Conservation (phyloP, 2,797 vertebrate genomes). For the Percopsis omiscomaycus region DNA sequence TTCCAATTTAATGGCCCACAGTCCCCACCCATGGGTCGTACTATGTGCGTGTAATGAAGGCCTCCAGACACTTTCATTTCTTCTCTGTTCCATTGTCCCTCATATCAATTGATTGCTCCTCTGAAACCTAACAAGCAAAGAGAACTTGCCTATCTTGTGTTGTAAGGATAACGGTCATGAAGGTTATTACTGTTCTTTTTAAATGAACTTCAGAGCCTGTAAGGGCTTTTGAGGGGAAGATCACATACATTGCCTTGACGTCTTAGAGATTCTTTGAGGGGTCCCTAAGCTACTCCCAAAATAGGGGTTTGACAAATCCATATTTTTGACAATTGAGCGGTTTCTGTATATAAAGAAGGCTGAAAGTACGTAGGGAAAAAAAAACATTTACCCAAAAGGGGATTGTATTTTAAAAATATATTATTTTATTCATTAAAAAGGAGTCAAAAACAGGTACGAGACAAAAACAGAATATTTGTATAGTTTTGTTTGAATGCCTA, state of each 20-base stretch:
- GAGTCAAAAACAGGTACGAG: conserved; percentile 96
- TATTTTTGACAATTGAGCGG: conserved; percentile 97
- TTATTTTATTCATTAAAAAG: conserved; percentile 99
- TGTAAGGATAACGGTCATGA: conserved; percentile 67
- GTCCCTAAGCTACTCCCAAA: conserved; percentile 93
- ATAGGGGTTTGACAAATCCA: conserved; percentile 94
- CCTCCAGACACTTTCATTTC: conserved; percentile 46
- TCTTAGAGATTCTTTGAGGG: conserved; percentile 89
- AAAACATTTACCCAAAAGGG: conserved; percentile 96
- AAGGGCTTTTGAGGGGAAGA: conserved; percentile 86
- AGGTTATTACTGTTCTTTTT: conserved; percentile 81
- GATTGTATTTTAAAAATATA: conserved; percentile 97
- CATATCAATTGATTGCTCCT: conserved; percentile 52
- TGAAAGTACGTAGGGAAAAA: conserved; percentile 85
- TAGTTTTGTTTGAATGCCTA: conserved; percentile 99
- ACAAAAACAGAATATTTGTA: conserved; percentile 99
- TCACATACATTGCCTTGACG: conserved; percentile 98
- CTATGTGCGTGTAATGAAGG: conserved; percentile 47
- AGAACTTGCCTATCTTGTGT: conserved; percentile 70
- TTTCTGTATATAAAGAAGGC: conserved; percentile 98
- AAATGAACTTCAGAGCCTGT: conserved; percentile 83
- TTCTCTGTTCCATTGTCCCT: conserved; percentile 66
- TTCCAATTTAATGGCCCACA: conserved; percentile 38
- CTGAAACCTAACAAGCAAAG: conserved; percentile 52
- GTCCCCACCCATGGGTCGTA: conserved; percentile 35